These are phyloP conservation scores for Sipha flava DNA, from an alignment of 1,140 invertebrate genomes.

Conservation along the genomic window DNA sequence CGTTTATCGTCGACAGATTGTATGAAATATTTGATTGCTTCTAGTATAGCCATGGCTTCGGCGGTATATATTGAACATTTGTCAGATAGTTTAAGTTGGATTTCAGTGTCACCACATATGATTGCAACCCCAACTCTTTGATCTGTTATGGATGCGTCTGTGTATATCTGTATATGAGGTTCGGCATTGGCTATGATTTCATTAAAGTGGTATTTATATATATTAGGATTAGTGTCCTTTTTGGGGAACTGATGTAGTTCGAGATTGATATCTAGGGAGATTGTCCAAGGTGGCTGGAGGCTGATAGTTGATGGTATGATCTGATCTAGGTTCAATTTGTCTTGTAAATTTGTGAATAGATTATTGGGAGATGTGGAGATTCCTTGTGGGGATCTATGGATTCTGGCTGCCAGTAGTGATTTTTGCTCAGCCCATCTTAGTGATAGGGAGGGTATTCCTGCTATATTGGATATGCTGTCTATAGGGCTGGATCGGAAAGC, in stretches of 20 bases:
- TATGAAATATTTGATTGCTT: background rate
- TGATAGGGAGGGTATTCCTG: slow-evolving; percentile 5
- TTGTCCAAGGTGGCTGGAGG: no score
- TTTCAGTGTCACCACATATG: background rate
- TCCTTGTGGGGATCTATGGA: no score
- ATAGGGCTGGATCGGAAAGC: background rate
- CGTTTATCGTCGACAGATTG: background rate
- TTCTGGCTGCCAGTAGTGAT: background rate
- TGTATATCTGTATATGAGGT: background rate
- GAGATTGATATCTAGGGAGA: no score
- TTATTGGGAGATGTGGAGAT: no score
- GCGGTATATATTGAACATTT: background rate
- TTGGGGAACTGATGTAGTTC: no score
- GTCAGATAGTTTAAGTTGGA: background rate
- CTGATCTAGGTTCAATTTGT: no score
- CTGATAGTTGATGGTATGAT: no score
- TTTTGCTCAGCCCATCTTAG: background rate
- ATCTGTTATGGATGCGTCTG: background rate
- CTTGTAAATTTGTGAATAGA: no score
- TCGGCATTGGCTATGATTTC: background rate
- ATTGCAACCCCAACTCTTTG: background rate
- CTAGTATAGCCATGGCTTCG: background rate
- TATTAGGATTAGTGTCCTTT: no score
- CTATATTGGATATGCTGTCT: background rate
- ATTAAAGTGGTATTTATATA: background rate